Evolutionary conservation across 2,888 invertebrate species (phyloP), one percentile per base, ranked within the genome.

Genomic region (Aleiodes alternator): DNA sequence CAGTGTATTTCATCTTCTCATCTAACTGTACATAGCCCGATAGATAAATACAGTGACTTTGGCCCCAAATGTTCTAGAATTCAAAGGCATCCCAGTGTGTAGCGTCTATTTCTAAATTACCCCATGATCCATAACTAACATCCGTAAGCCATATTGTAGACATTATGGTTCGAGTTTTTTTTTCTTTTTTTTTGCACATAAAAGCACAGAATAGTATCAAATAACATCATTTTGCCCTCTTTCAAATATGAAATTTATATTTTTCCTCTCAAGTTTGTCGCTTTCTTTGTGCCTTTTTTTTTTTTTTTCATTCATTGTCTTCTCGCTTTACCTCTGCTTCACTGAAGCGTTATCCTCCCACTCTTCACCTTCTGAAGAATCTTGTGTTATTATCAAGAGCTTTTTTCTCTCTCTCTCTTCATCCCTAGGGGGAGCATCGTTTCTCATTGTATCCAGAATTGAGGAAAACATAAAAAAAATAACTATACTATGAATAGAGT

Each of bases 11-110:
- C 61, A 61, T 61, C 61, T 61, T 14, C 38, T n/a, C 43, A 23
- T 64, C 43, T 43, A 7, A 11, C 8, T 16, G 16, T 64, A 64
- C 43, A 38, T 16, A 64, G 23, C 1, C 43, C 76, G 75, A 50
- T 38, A 83, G 83, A 82, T 83, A 82, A 80, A 82, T 78, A 77
- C 76, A 53, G 78, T 12, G 43, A n/a, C 50, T 38, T 12, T 12
- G 48, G 34, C 43, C 23, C 23, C 23, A 23, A 38, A 61, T 59
- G 55, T 38, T 56, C 70, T 48, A 66, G 57, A 66, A 16, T 57
- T 59, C 75, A 55, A 66, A 64, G 43, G 53, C 23, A 23, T 34
- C 53, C 76, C 59, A 71, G 14, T 73, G 61, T 50, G 55, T 43
- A 29, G 64, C 64, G 3, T 69, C 69, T 56, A 69, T 59, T 51